Percentiles rank a stretch among this genome's conserved stretches.
These are phyloP conservation scores for Falco cherrug DNA, from an alignment of 2,797 vertebrate species.

Conservation along the genomic window DNA sequence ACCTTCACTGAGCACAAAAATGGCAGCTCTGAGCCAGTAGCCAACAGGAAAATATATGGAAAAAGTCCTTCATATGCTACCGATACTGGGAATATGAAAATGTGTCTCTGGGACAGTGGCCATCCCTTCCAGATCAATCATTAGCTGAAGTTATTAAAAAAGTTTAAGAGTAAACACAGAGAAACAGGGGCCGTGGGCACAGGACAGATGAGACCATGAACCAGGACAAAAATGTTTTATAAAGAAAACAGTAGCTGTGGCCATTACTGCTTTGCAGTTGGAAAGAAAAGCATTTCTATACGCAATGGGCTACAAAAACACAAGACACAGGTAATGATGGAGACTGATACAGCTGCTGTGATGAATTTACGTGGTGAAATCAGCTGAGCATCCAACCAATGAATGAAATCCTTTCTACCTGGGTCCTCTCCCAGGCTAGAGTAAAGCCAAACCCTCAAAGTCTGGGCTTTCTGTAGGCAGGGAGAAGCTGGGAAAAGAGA, in stretches of 20 bases:
- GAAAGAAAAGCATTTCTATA: neutral
- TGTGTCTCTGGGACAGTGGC: neutral
- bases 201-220: neutral
- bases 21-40: constrained; percentile 9
- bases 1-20: neutral
- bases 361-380: neutral
- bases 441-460: neutral
- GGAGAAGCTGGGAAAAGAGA: neutral
- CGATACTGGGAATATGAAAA: neutral
- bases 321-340: neutral
- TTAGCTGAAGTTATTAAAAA: neutral
- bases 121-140: neutral
- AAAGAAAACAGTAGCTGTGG: neutral
- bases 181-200: neutral
- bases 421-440: neutral
- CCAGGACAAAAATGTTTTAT: neutral
- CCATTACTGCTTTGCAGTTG: neutral
- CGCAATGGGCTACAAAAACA: neutral
- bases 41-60: neutral
- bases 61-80: neutral
- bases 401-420: neutral
- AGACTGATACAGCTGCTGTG: fast-evolving
- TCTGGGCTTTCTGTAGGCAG: neutral
- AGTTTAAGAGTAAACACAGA: neutral
- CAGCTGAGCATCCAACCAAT: neutral